These are phyloP conservation scores for Agriopis aurantiaria DNA, from an alignment of 2,888 invertebrate species.

Conservation along the genomic window DNA sequence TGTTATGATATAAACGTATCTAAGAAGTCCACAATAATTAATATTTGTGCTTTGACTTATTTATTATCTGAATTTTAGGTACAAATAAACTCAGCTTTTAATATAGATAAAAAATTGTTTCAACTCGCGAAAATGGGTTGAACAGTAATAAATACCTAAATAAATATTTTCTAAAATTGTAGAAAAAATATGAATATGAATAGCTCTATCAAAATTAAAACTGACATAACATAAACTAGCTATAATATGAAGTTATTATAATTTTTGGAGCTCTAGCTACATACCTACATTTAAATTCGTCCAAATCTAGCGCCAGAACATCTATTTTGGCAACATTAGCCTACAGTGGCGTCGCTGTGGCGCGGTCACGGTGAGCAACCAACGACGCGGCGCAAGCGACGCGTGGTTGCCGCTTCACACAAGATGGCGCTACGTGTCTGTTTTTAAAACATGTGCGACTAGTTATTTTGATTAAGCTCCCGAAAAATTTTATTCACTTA, in stretches of 20 bases:
- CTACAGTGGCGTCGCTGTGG: constrained; percentile 42
- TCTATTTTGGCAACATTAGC: constrained; percentile 7
- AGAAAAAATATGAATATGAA: too few species aligned
- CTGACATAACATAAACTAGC: not conserved
- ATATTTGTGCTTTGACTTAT: too few species aligned
- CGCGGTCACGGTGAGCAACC: constrained; percentile 46
- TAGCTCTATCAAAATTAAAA: not conserved
- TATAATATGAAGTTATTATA: too few species aligned
- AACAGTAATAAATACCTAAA: too few species aligned
- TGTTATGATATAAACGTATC: not conserved
- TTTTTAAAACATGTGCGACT: constrained; percentile 29
- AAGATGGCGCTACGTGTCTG: constrained; percentile 46
- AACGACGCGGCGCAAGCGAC: constrained; percentile 58
- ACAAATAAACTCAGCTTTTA: too few species aligned
- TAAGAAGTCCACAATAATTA: not conserved
- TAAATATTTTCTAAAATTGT: too few species aligned
- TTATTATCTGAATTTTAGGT: too few species aligned
- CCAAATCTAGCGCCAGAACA: not conserved
- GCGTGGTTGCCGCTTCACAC: constrained; percentile 29
- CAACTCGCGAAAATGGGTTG: too few species aligned
- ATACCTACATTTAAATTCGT: not conserved
- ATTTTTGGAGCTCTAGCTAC: not conserved
- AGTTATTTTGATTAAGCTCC: constrained; percentile 30
- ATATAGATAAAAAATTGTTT: too few species aligned
- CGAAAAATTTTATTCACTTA: constrained; percentile 18